These are phyloP conservation scores for Hecatera dysodea DNA, from an alignment of 2,888 invertebrate genomes.

Conservation along the genomic window DNA sequence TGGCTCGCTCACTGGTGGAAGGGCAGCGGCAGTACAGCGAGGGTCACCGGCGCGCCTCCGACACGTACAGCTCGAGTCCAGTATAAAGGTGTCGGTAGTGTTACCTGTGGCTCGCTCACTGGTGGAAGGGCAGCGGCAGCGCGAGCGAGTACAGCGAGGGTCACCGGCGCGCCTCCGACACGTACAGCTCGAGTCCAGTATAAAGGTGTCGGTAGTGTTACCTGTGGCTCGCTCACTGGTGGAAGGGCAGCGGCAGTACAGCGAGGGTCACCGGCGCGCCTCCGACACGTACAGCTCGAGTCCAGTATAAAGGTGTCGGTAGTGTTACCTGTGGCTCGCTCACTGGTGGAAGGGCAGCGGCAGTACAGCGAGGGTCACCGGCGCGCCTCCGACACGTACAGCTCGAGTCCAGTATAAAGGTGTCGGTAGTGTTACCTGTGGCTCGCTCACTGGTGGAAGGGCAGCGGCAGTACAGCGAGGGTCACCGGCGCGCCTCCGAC, in stretches of 20 bases:
- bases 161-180: conserved; percentile 93
- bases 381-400: conserved; percentile 93
- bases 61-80: too few species aligned
- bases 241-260: conserved; percentile 79
- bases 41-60: conserved; percentile 93
- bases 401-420: too few species aligned
- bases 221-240: conserved; percentile 65
- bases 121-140: conserved; percentile 74
- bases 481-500: conserved; percentile 93
- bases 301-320: too few species aligned
- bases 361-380: conserved; percentile 92
- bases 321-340: conserved; percentile 62
- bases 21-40: conserved; percentile 83
- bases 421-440: conserved; percentile 15
- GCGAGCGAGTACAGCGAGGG: conserved; percentile 88
- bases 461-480: conserved; percentile 85
- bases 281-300: conserved; percentile 95
- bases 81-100: too few species aligned
- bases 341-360: conserved; percentile 70
- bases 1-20: conserved; percentile 67
- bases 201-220: neutral
- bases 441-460: conserved; percentile 68
- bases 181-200: too few species aligned
- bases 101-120: conserved; percentile 64
- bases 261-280: conserved; percentile 93